Evolutionary conservation across 2,888 invertebrate genomes (phyloP).

Genomic region (Crocallis elinguaria): DNA sequence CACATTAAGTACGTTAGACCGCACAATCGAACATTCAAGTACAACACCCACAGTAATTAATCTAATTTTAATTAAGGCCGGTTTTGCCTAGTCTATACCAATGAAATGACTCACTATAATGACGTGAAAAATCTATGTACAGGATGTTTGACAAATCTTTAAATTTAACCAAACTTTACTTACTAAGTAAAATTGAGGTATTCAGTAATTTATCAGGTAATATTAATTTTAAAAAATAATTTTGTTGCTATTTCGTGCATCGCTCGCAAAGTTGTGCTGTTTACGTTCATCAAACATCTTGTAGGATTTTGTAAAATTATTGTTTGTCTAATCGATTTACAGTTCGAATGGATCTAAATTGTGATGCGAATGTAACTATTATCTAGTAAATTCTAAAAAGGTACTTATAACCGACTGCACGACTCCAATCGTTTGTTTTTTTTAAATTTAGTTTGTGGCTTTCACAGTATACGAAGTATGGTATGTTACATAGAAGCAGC

Average conservation of each 20-base stretch:
- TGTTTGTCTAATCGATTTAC: slow-evolving; percentile 55
- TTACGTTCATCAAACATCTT: slow-evolving; percentile 72
- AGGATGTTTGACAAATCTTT: slow-evolving; percentile 75
- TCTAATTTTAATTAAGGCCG: slow-evolving; percentile 73
- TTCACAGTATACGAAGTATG: background rate
- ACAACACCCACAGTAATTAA: slow-evolving; percentile 50
- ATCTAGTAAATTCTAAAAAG: slow-evolving; percentile 78
- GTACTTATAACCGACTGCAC: slow-evolving; percentile 65
- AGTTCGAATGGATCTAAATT: slow-evolving; percentile 63
- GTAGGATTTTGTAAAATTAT: slow-evolving; percentile 57
- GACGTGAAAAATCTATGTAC: slow-evolving; percentile 64
- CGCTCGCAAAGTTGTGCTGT: slow-evolving; percentile 41
- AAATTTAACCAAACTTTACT: slow-evolving; percentile 53
- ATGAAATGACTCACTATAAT: slow-evolving; percentile 62
- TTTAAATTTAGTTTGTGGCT: slow-evolving; percentile 7
- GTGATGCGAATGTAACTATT: slow-evolving; percentile 76
- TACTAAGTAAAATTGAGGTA: slow-evolving; percentile 61
- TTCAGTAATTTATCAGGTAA: slow-evolving; percentile 52
- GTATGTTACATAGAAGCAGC: background rate
- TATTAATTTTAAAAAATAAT: slow-evolving; percentile 43
- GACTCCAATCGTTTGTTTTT: slow-evolving; percentile 18
- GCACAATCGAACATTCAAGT: slow-evolving; percentile 48
- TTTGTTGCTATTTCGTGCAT: slow-evolving; percentile 53
- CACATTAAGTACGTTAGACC: slow-evolving; percentile 40
- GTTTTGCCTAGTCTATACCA: slow-evolving; percentile 79